Conservation (phyloP, 2,797 vertebrate genomes). For the Phataginus tricuspis region DNA sequence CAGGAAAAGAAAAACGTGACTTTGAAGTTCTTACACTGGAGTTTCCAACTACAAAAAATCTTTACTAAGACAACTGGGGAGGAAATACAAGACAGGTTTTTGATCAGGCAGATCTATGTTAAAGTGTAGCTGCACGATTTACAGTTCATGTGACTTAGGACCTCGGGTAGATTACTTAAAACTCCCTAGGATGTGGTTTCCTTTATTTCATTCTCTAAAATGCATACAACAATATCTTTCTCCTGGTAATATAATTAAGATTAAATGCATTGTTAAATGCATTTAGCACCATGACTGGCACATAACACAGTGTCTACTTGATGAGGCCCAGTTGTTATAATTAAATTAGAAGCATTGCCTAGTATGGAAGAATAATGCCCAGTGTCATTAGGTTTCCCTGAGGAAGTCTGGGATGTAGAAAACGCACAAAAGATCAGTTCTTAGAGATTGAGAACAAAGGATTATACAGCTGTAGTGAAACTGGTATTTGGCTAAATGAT, state of each 20-base stretch:
- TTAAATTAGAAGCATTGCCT: conserved; percentile 33
- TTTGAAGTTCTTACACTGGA: conserved; percentile 7
- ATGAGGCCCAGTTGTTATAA: not conserved
- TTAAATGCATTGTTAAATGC: conserved; percentile 29
- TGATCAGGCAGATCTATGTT: not conserved
- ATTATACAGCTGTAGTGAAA: not conserved
- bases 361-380: not conserved
- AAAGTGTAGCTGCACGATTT: not conserved
- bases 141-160: not conserved
- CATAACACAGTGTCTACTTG: not conserved
- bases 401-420: not conserved
- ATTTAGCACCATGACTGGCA: not conserved
- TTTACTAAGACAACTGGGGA: not conserved
- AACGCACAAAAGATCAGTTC: not conserved
- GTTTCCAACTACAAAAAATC: conserved; percentile 5
- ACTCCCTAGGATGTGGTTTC: not conserved
- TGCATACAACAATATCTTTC: not conserved
- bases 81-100: not conserved
- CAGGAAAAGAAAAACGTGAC: not conserved
- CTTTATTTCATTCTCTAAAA: conserved; percentile 40
- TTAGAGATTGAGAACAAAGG: not conserved
- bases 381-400: not conserved
- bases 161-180: not conserved
- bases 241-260: not conserved
- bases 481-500: not conserved